Evolutionary conservation across 2,797 vertebrate species (phyloP), one percentile per base, ranked within the genome.

Genomic region (Enteromius anoplus): DNA sequence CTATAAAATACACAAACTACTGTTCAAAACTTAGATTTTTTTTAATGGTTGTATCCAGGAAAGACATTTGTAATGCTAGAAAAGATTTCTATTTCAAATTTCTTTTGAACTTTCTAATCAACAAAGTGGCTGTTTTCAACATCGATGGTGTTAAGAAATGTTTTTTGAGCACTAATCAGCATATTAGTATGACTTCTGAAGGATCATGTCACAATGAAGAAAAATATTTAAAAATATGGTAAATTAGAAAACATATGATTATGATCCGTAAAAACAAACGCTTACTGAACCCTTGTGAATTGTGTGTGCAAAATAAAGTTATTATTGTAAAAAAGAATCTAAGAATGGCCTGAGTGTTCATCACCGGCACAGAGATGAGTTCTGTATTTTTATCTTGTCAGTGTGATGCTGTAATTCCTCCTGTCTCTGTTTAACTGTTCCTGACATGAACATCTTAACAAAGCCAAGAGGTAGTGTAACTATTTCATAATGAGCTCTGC

Each of bases 391-490:
- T 53, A 49, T 68, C n/a, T n/a, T 60, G 40, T n/a, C 8, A 14
- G 12, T 47, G 14, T 10, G 66, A 32, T 14, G n/a, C 60, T 51
- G 14, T 32, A 70, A 19, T 37, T 78, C 21, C 15, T 84, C 19
- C 75, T 37, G 77, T 42, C 51, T 70, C 32, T 6, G 34, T 42
- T 42, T 3, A 40, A 32, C 37, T 65, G 6, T 76, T 72, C 17
- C 58, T 55, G 37, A 40, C 17, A 26, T 80, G 7, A 32, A 53
- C 66, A 80, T n/a, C 40, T 64, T 37, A 40, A 69, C 42, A 26
- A 66, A 80, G 42, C 73, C 17, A 78, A 29, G 70, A 23, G 49
- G 66, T 62, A 47, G 29, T 62, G 29, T 42, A 72, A 69, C 60
- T 23, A 40, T 79, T 78, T 75, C 11, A 66, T 60, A 68, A 77